phyloP scores from a whole-genome alignment of 1,140 invertebrate genomes.

The Temnothorax nylanderi region DNA sequence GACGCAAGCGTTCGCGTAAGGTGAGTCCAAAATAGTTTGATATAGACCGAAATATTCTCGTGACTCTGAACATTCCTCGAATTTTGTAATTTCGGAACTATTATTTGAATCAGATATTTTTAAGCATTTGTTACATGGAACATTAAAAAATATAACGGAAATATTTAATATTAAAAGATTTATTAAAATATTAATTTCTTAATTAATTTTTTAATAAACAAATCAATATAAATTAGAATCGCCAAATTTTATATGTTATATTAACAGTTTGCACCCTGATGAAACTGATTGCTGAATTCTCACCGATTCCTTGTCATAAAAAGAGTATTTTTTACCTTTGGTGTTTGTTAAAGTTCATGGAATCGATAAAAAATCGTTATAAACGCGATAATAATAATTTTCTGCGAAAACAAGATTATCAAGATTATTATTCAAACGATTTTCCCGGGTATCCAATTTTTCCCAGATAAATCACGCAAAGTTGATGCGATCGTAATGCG shows the following conservation, averaged over 20 bases:
- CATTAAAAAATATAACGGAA: not conserved
- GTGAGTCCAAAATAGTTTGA: slow-evolving; percentile 16
- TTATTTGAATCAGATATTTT: slow-evolving; percentile 1
- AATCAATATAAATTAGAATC: not conserved
- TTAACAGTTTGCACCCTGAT: not conserved
- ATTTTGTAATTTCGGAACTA: not conserved
- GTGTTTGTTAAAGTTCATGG: not conserved
- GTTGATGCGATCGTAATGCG: slow-evolving; percentile 51
- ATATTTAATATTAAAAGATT: not conserved
- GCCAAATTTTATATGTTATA: not conserved
- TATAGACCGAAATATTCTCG: not conserved
- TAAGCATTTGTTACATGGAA: not conserved
- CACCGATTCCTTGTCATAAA: not conserved
- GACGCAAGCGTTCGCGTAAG: slow-evolving; percentile 12
- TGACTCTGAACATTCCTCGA: not conserved
- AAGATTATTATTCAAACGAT: slow-evolving; percentile 41
- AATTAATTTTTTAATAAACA: not conserved
- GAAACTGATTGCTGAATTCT: not conserved
- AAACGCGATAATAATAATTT: not conserved
- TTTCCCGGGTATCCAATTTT: slow-evolving; percentile 24
- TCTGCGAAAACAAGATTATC: not conserved
- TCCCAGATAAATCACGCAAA: slow-evolving; percentile 22
- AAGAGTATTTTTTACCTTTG: not conserved
- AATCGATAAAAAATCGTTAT: slow-evolving; percentile 1
- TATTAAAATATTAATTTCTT: not conserved